Percentiles rank a stretch among this genome's conserved stretches.
Conservation (phyloP, 2,113 vertebrate genomes). For the Dissostichus mawsoni region DNA sequence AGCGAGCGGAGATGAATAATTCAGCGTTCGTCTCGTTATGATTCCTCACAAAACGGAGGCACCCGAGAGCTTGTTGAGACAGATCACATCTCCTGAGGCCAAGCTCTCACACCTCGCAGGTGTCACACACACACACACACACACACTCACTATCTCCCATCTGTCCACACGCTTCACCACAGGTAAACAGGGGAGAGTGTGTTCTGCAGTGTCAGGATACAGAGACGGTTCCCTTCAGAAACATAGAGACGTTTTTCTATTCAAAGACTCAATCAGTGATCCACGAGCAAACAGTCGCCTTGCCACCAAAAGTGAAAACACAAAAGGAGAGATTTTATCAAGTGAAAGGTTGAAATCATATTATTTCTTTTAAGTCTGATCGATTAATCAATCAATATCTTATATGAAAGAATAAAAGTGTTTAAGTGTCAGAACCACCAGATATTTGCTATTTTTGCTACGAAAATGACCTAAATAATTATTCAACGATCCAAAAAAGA, state of each 20-base stretch:
- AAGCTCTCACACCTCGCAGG: conserved; percentile 69
- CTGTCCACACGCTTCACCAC: conserved; percentile 55
- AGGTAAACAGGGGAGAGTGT: conserved; percentile 33
- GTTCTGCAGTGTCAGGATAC: conserved; percentile 53
- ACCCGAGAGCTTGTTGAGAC: conserved; percentile 68
- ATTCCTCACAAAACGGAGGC: conserved; percentile 69
- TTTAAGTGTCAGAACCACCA: no score
- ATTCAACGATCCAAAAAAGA: no score
- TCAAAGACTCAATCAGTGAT: conserved; percentile 7
- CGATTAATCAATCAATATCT: no score
- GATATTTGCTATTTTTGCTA: no score
- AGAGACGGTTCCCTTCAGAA: conserved; percentile 1
- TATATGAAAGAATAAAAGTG: no score
- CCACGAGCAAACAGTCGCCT: not conserved
- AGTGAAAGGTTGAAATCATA: no score
- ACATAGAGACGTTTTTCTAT: not conserved
- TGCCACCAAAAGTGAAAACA: not conserved
- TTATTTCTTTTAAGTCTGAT: no score
- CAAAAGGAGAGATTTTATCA: not conserved
- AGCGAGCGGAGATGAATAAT: conserved; percentile 80
- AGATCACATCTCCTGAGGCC: conserved; percentile 63
- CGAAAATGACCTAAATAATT: no score
- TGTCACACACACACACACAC: conserved; percentile 42
- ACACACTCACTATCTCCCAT: conserved; percentile 38
- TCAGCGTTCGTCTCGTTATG: conserved; percentile 75